Conservation (phyloP, 2,888 invertebrate genomes). For the Labia minor region DNA sequence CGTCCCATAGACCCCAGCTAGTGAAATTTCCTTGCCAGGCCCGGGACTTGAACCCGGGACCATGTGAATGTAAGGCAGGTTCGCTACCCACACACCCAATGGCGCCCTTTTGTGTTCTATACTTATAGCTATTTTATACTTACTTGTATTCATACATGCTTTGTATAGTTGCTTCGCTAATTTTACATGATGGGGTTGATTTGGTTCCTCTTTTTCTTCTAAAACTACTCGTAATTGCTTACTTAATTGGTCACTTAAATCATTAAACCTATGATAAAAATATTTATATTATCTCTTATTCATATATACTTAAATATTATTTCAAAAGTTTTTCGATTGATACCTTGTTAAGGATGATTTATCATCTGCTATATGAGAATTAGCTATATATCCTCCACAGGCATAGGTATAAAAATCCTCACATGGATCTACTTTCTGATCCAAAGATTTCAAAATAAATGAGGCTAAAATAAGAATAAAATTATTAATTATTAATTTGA, state of each 20-base stretch:
- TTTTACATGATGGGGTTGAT: conserved; percentile 58
- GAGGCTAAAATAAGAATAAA: conserved; percentile 43
- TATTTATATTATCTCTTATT: not conserved
- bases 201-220: conserved; percentile 42
- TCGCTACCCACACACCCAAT: too few relatives aligned
- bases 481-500: not conserved
- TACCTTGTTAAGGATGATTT: conserved; percentile 64
- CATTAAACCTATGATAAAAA: conserved; percentile 43
- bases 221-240: conserved; percentile 60
- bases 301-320: not conserved
- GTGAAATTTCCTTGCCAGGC: too few relatives aligned
- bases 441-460: conserved; percentile 58
- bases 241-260: conserved; percentile 61
- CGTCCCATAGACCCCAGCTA: too few relatives aligned
- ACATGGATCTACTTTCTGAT: conserved; percentile 59
- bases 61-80: too few relatives aligned
- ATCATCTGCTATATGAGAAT: conserved; percentile 66
- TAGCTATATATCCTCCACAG: conserved; percentile 62
- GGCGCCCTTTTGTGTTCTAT: too few relatives aligned
- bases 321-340: too few relatives aligned
- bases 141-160: conserved; percentile 81
- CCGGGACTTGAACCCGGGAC: too few relatives aligned
- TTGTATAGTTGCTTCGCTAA: conserved; percentile 73
- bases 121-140: too few relatives aligned
- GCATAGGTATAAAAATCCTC: conserved; percentile 74